A percentile compares a stretch with the other conserved stretches of the same genome.
phyloP scores from a whole-genome alignment of 2,113 vertebrate genomes.

The Actenoides hombroni region DNA sequence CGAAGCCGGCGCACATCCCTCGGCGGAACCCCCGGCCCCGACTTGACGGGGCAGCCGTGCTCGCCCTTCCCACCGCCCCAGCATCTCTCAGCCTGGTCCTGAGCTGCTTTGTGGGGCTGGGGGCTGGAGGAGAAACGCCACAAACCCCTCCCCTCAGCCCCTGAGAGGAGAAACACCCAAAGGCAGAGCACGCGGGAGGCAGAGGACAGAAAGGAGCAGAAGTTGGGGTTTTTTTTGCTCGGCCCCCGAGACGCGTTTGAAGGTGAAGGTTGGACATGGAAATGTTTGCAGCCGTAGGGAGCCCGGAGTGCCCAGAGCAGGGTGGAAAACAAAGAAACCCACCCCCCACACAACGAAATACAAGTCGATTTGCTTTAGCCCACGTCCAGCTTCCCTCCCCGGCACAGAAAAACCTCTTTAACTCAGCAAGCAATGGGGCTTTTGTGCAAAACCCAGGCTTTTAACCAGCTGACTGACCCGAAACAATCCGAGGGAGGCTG shows the following conservation, averaged over 20 bases:
- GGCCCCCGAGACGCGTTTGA: background rate
- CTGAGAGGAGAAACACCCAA: background rate
- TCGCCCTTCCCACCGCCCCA: background rate
- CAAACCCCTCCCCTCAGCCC: background rate
- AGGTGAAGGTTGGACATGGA: background rate
- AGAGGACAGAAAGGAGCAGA: background rate
- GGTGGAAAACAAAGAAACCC: slow-evolving; percentile 13
- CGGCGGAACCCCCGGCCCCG: background rate
- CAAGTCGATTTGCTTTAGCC: slow-evolving; percentile 32
- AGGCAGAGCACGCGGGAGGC: background rate
- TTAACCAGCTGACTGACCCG: background rate
- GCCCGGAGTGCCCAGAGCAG: background rate
- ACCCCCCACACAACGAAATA: background rate
- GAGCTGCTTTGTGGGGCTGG: background rate
- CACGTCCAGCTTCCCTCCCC: background rate
- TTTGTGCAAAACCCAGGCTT: background rate
- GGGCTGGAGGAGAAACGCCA: background rate
- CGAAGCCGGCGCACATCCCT: background rate
- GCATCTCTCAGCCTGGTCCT: background rate
- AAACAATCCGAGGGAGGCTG: background rate
- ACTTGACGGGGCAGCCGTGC: background rate
- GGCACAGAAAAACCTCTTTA: background rate
- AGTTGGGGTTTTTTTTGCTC: background rate
- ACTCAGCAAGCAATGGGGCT: background rate
- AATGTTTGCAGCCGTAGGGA: background rate